These are phyloP conservation scores for Glaucomys volans DNA, from an alignment of 2,113 vertebrate species.

Conservation along the genomic window DNA sequence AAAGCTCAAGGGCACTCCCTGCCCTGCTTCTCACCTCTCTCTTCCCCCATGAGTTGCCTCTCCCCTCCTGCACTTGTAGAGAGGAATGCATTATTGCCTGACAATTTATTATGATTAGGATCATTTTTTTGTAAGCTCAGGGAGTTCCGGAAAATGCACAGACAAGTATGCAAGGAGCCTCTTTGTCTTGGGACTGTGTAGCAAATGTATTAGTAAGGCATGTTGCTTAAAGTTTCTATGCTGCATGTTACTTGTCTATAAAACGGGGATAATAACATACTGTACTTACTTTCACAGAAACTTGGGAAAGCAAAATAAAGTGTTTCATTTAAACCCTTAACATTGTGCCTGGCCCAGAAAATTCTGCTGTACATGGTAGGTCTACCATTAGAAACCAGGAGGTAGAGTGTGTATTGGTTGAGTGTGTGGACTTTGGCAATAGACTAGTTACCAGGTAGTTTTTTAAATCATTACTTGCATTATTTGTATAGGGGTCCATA, in stretches of 20 bases:
- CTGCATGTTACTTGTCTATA: neutral
- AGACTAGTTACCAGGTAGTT: neutral
- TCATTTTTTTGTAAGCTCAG: slow-evolving; percentile 36
- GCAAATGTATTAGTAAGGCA: slow-evolving; percentile 2
- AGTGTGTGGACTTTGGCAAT: neutral
- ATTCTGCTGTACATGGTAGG: neutral
- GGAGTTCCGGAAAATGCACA: slow-evolving; percentile 38
- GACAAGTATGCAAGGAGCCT: slow-evolving; percentile 5
- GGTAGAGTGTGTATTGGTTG: neutral
- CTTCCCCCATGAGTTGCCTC: neutral
- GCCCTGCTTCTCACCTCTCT: neutral
- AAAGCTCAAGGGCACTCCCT: neutral
- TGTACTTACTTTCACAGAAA: slow-evolving; percentile 44
- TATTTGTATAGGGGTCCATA: neutral
- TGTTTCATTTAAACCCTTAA: neutral
- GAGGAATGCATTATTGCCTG: slow-evolving; percentile 6
- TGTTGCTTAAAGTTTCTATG: neutral
- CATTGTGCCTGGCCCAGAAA: neutral
- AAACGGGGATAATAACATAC: slow-evolving; percentile 11
- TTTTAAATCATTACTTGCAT: neutral
- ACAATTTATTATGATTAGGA: slow-evolving; percentile 18
- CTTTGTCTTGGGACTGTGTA: slow-evolving; percentile 32
- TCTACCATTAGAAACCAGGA: neutral
- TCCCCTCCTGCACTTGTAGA: neutral
- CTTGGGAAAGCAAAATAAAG: slow-evolving; percentile 36